A percentile compares a stretch with the other conserved stretches of the same genome.
Conservation (phyloP, 2,797 vertebrate genomes). For the Neosalanx taihuensis region DNA sequence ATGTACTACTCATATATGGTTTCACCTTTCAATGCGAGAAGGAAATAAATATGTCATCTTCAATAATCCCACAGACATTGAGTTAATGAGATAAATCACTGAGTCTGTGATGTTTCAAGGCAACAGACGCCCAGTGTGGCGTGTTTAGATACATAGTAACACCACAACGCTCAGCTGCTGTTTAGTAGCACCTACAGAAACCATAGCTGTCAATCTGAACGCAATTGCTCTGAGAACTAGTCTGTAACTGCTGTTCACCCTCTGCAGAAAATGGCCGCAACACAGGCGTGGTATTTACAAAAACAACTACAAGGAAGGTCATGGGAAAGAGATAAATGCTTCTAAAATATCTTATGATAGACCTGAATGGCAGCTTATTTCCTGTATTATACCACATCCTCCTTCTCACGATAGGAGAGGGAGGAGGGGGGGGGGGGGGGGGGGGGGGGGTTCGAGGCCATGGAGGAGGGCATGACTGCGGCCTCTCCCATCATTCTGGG, state of each 20-base stretch:
- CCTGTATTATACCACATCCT: constrained; percentile 15
- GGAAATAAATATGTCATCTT: constrained; percentile 41
- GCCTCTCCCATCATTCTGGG: constrained; percentile 72
- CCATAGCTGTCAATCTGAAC: constrained; percentile 12
- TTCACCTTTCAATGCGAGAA: constrained; percentile 30
- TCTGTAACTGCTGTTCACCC: background rate
- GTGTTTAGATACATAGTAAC: constrained; percentile 14
- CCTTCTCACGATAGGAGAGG: constrained; percentile 8
- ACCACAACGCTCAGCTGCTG: constrained; percentile 5
- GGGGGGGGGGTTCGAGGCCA: constrained; percentile 5
- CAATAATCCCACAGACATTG: constrained; percentile 12
- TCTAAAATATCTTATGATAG: constrained; percentile 23
- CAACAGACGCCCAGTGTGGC: constrained; percentile 15
- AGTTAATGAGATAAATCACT: constrained; percentile 3
- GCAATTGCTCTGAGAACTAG: background rate
- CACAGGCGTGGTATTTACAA: constrained; percentile 2
- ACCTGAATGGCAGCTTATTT: constrained; percentile 44
- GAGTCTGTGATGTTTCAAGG: constrained; percentile 12
- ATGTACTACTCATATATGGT: constrained; percentile 18
- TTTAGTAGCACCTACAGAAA: constrained; percentile 26
- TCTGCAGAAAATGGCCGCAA: background rate
- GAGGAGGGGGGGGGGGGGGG: too few relatives aligned
- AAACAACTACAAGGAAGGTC: constrained; percentile 10
- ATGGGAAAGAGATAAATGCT: constrained; percentile 19
- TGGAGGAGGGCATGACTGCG: background rate